Percentiles rank a stretch among this genome's conserved stretches.
Conservation (phyloP, 2,113 vertebrate species). For the Coptodon rendalli region DNA sequence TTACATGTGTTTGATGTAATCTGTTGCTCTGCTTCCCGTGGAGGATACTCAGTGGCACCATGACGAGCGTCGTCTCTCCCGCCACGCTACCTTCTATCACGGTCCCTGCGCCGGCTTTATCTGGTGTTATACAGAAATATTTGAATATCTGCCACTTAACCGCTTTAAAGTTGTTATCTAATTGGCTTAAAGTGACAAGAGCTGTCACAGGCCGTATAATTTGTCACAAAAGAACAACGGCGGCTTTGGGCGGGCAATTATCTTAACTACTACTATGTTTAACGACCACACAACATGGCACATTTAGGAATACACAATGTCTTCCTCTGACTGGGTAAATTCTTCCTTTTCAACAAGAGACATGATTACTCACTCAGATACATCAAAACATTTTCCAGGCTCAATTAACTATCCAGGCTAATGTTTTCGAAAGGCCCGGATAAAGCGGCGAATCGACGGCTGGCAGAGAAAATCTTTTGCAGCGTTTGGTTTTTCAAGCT, state of each 20-base stretch:
- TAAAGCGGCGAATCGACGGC: not conserved
- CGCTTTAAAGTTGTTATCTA: slow-evolving; percentile 13
- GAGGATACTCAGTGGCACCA: not conserved
- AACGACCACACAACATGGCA: not conserved
- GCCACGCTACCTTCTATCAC: not conserved
- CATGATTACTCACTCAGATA: not conserved
- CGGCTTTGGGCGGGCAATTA: not conserved
- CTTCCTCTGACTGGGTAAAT: not conserved
- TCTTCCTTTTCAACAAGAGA: not conserved
- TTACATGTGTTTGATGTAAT: slow-evolving; percentile 42
- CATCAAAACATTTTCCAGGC: slow-evolving; percentile 1
- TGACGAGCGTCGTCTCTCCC: not conserved
- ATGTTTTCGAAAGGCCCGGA: slow-evolving; percentile 10
- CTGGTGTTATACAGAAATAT: not conserved
- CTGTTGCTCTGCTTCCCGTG: not conserved
- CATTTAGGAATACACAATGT: not conserved
- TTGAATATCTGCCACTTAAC: not conserved
- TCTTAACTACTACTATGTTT: not conserved
- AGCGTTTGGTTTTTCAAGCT: slow-evolving; percentile 30
- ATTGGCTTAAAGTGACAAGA: slow-evolving; percentile 18
- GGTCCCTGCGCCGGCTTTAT: not conserved
- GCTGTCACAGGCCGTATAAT: not conserved
- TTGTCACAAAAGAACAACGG: slow-evolving; percentile 4
- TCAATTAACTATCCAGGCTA: not conserved
- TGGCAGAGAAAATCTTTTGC: slow-evolving; percentile 17